These are phyloP conservation scores for Dendrolimus pini DNA, from an alignment of 2,888 invertebrate species.

Conservation along the genomic window DNA sequence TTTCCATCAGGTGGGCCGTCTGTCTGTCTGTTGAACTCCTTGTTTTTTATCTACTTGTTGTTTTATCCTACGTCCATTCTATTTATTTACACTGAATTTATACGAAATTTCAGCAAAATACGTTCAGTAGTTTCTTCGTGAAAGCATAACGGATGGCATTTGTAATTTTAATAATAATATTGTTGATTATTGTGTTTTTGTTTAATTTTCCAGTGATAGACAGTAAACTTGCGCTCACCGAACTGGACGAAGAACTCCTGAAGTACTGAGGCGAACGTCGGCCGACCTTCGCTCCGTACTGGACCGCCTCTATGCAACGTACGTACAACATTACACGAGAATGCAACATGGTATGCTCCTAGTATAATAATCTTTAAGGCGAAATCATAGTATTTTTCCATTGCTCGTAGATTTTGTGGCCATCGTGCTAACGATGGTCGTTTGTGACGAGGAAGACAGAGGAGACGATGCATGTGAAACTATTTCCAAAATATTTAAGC, in stretches of 20 bases:
- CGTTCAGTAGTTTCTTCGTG: too few species aligned
- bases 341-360: conserved; percentile 6
- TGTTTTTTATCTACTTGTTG: too few species aligned
- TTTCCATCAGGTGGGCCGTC: too few species aligned
- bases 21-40: too few species aligned
- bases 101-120: too few species aligned
- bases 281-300: neutral
- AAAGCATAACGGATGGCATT: too few species aligned
- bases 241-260: conserved; percentile 56
- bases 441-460: neutral
- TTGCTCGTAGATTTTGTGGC: neutral
- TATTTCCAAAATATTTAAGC: too few species aligned
- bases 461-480: too few species aligned
- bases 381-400: neutral
- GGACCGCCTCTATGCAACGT: conserved; percentile 7
- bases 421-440: neutral
- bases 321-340: conserved; percentile 12
- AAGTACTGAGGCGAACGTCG: conserved; percentile 45
- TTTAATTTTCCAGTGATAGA: conserved; percentile 56
- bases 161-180: too few species aligned
- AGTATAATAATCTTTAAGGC: neutral
- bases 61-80: too few species aligned
- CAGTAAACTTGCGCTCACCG: conserved; percentile 67
- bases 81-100: too few species aligned
- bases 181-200: too few species aligned